Base-by-base conservation (phyloP, 1,140 invertebrate species). In the Pteromalus puparum region DNA sequence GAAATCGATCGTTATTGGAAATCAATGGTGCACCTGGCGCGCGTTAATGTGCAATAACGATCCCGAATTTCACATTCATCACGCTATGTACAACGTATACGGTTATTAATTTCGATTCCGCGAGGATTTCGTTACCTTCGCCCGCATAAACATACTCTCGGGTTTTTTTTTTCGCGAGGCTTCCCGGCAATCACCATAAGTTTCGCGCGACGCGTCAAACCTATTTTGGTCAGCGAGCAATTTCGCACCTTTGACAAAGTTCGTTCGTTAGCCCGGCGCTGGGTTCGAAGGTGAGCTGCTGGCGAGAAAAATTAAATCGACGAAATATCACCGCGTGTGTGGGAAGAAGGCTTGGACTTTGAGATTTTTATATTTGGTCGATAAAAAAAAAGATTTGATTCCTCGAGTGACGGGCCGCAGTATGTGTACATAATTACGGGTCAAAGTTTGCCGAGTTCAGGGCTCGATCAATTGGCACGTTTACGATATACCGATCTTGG, bases 391-490 rank as follows among this genome's bases (percentile, higher is more conserved):
- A 70, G 67, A 10, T 70, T 30, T 3, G 26, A 70, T 30, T 70
- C 12, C 67, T 26, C 24, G 10, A 68, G 26, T 68, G 24, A 18
- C 24, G 24, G 1, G 67, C 2, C 10, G 0, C 21, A 67, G 48
- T 26, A 0, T 18, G 4, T 21, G 38, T 42, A 42, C 10, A 9
- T 21, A 30, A n/a, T 82, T 48, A 34, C 24, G 53, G 68, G 86
- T 83, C 72, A 61, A 53, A 78, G 68, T 83, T 81, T 83, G 81
- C 13, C 18, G 67, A 81, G 85, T 83, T 89, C 86, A 89, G 74
- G 81, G 87, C 24, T 86, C 42, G 26, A 75, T 83, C 87, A 89
- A 89, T 88, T 88, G 87, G 85, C 84, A 85, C 68, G 83, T 88
- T 89, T 87, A 90, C 81, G 42, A 88, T 61, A 21, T 88, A 87